Evolutionary conservation across 2,888 invertebrate species (phyloP), one percentile per base, ranked within the genome.

Genomic region (Adelognathus sp.): DNA sequence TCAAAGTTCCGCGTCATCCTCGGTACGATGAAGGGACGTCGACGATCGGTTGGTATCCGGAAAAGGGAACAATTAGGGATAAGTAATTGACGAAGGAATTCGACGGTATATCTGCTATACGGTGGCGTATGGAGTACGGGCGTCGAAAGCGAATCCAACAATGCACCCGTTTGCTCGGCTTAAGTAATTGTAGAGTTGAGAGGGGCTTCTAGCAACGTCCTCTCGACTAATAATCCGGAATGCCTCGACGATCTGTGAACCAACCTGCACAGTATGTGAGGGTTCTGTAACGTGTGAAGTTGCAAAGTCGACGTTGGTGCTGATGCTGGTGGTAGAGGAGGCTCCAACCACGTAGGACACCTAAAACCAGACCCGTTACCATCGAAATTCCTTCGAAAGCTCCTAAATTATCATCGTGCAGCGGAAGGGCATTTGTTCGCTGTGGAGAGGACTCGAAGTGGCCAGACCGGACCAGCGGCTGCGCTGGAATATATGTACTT

Each of bases 41-140:
- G 81, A 46, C 61, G 31, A 70, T 69, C 63, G 58, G 58, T 36
- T n/a, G 11, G 70, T 61, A 74, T 61, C 73, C 78, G 78, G 81
- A 52, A 83, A 82, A 81, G 77, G 76, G 79, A 84, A 86, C 86
- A 86, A 88, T 87, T 85, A 85, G 83, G 83, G 84, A 83, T 86
- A 86, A 87, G 86, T 87, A 86, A 88, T 87, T 83, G 85, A 84
- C 81, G 85, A 76, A 74, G n/a, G 83, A 86, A 87, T 86, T 87
- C 83, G 83, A 63, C 67, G 69, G 73, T 56, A 76, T 56, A 66
- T 75, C 64, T 54, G 66, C 33, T 60, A 66, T n/a, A 41, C 39
- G 16, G 39, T 11, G 29, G 67, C 69, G 75, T 41, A 24, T 41
- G 27, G 39, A 50, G 71, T 60, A 24, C 52, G 50, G 14, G 54